These are phyloP conservation scores for Orius insidiosus DNA, from an alignment of 1,140 invertebrate species.

Conservation along the genomic window DNA sequence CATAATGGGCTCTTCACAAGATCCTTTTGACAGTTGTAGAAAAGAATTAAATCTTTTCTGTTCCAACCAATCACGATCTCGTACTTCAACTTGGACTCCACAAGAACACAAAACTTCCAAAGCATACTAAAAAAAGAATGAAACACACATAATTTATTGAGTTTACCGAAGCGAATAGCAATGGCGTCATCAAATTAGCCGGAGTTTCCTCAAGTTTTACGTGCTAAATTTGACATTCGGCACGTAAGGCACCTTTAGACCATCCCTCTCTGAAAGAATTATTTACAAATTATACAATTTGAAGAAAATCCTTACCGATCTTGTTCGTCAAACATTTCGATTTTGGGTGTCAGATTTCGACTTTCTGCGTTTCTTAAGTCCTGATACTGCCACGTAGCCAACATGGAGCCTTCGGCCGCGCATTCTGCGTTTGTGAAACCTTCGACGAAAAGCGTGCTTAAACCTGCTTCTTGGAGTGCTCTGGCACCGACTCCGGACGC, in stretches of 20 bases:
- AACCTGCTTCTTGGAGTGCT: conserved; percentile 35
- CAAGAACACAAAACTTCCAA: conserved; percentile 19
- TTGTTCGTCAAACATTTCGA: conserved; percentile 29
- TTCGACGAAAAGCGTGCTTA: conserved; percentile 38
- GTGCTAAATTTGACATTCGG: conserved; percentile 63
- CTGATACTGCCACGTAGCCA: conserved; percentile 46
- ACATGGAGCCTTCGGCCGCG: conserved; percentile 49
- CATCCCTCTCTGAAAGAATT: conserved; percentile 34
- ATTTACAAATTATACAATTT: too few relatives aligned
- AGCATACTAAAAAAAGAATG: conserved; percentile 22
- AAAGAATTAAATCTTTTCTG: conserved; percentile 35
- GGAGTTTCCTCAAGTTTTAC: conserved; percentile 65
- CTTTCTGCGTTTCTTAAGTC: conserved; percentile 42
- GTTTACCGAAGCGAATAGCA: conserved; percentile 45
- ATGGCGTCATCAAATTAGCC: conserved; percentile 70
- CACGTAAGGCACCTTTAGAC: conserved; percentile 49
- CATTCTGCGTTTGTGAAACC: conserved; percentile 50
- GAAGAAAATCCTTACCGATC: conserved; percentile 3
- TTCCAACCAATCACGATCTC: conserved; percentile 34
- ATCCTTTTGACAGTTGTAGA: conserved; percentile 35
- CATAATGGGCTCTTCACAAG: conserved; percentile 33
- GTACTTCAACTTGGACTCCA: conserved; percentile 23
- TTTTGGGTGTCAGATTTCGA: conserved; percentile 28
- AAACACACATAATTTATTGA: conserved; percentile 18
- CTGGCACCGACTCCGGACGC: conserved; percentile 37